Evolutionary conservation across 2,888 invertebrate species (phyloP).

Genomic region (Cerastoderma edule): DNA sequence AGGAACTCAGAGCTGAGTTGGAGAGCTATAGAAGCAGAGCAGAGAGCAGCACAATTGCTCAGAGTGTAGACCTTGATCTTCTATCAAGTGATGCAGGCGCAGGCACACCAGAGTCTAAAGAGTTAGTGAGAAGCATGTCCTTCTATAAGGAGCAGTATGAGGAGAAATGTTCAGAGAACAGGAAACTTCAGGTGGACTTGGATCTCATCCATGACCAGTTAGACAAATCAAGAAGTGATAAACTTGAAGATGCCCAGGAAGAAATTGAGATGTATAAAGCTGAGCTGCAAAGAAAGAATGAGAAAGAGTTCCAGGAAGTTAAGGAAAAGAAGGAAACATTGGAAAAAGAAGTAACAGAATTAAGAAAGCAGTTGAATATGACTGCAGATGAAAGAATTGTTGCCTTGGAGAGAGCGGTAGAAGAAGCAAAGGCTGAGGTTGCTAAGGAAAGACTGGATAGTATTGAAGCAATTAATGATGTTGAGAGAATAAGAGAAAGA

Average conservation of each 20-base stretch:
- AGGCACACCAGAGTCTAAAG: constrained; percentile 39
- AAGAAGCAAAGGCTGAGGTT: constrained; percentile 48
- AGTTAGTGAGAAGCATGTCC: constrained; percentile 57
- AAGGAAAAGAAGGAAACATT: constrained; percentile 32
- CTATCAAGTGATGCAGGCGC: constrained; percentile 23
- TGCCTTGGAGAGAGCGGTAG: constrained; percentile 41
- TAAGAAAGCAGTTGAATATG: constrained; percentile 40
- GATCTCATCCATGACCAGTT: constrained; percentile 55
- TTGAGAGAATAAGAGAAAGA: constrained; percentile 52
- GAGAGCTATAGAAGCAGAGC: constrained; percentile 50
- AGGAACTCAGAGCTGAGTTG: constrained; percentile 56
- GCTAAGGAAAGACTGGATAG: constrained; percentile 56
- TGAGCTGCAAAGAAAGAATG: constrained; percentile 41
- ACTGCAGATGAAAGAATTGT: constrained; percentile 39
- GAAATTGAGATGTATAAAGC: constrained; percentile 53
- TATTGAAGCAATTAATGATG: constrained; percentile 54
- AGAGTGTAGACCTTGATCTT: constrained; percentile 39
- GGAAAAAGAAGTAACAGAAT: constrained; percentile 40
- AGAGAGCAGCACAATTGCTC: constrained; percentile 40
- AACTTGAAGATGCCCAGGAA: constrained; percentile 49
- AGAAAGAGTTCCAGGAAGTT: constrained; percentile 25
- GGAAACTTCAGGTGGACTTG: constrained; percentile 51
- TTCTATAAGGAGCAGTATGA: constrained; percentile 62
- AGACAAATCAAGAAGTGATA: constrained; percentile 50
- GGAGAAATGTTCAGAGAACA: constrained; percentile 55